Percentiles rank a stretch among this genome's conserved stretches.
Evolutionary conservation across 37 sponge, comb jelly and placozoan species (phyloP).

Genomic region (Geodia barretti): DNA sequence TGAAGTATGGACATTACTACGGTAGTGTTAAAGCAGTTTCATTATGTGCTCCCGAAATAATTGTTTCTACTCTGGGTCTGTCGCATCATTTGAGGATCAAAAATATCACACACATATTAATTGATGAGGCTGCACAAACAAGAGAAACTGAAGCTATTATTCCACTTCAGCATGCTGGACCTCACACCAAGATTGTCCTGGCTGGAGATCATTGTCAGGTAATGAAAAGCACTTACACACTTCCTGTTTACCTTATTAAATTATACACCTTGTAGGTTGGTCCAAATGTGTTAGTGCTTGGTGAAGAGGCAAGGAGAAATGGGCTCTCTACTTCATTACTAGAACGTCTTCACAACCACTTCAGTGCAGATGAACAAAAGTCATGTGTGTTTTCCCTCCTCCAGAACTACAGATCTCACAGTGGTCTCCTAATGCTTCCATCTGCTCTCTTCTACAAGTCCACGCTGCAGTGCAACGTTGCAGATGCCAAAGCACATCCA

Average conservation of each 20-base stretch:
- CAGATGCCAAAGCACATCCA: constrained; percentile 20
- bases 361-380: constrained; percentile 4
- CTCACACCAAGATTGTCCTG: constrained; percentile 62
- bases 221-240: too few relatives aligned
- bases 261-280: constrained; percentile 63
- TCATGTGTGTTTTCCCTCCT: constrained; percentile 20
- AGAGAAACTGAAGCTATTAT: constrained; percentile 71
- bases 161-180: constrained; percentile 47
- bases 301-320: constrained; percentile 55
- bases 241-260: background rate
- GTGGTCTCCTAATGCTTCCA: constrained; percentile 49
- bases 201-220: constrained; percentile 84
- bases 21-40: background rate
- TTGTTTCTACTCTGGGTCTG: constrained; percentile 39
- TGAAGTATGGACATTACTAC: background rate
- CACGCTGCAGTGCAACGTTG: constrained; percentile 26
- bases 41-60: background rate
- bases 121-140: constrained; percentile 83
- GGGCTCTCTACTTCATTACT: constrained; percentile 62
- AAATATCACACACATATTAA: constrained; percentile 67
- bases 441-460: constrained; percentile 74
- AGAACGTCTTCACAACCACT: constrained; percentile 46
- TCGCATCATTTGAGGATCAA: constrained; percentile 5
- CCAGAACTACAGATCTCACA: constrained; percentile 70
- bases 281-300: constrained; percentile 67